A percentile compares a stretch with the other conserved stretches of the same genome.
phyloP scores from a whole-genome alignment of 2,797 vertebrate species.

The Anniella stebbinsi region DNA sequence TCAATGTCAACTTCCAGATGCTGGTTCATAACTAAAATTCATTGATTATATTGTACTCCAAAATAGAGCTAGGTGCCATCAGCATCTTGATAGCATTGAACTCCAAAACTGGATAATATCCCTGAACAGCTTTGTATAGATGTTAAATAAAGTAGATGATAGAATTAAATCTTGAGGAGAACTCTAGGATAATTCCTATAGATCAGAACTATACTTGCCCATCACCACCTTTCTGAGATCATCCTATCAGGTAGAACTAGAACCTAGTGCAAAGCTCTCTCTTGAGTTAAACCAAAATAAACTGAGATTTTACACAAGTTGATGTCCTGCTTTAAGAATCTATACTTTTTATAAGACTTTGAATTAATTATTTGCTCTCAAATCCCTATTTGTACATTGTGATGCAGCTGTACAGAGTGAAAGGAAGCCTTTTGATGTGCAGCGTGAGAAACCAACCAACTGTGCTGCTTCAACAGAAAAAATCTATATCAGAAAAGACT shows the following conservation, averaged over 20 bases:
- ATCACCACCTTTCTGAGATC: neutral
- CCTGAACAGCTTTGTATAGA: neutral
- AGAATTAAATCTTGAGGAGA: neutral
- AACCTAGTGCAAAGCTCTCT: neutral
- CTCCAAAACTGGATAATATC: neutral
- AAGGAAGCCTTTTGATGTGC: constrained; percentile 94
- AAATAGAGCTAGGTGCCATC: neutral
- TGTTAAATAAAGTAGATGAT: neutral
- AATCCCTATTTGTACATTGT: constrained; percentile 52
- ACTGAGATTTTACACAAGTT: neutral
- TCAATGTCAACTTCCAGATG: neutral
- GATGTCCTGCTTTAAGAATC: constrained; percentile 6
- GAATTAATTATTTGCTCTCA: constrained; percentile 53
- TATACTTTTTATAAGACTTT: constrained; percentile 24
- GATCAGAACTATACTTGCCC: neutral
- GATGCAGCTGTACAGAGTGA: constrained; percentile 95
- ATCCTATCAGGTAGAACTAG: neutral
- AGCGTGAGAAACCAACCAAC: constrained; percentile 95
- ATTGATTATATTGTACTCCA: neutral
- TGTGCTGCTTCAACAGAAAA: constrained; percentile 98
- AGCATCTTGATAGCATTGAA: neutral
- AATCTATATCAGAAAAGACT: constrained; percentile 98
- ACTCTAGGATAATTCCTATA: neutral
- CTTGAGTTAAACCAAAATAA: constrained; percentile 14
- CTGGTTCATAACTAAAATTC: neutral